Percentiles rank a stretch among this genome's conserved stretches.
Conservation (phyloP, 1,140 invertebrate species). For the Brachionus sp. region DNA sequence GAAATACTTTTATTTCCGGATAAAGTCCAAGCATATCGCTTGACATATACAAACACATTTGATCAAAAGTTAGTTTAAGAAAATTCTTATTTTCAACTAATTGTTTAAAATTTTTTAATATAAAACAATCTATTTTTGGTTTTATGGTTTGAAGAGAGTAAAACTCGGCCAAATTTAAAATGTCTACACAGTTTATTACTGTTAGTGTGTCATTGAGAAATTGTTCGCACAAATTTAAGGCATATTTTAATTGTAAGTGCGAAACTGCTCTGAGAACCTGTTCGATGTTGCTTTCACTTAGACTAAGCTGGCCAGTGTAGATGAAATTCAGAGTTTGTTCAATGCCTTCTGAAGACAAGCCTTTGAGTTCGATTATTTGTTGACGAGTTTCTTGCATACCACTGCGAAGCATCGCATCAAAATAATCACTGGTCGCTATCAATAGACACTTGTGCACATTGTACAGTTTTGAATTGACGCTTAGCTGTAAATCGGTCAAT, state of each 20-base stretch:
- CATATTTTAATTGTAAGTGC: constrained; percentile 55
- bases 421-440: constrained; percentile 21
- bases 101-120: constrained; percentile 11
- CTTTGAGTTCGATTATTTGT: constrained; percentile 53
- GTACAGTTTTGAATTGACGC: not conserved
- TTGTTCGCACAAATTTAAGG: constrained; percentile 56
- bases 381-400: constrained; percentile 48
- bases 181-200: constrained; percentile 56
- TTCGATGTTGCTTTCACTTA: constrained; percentile 55
- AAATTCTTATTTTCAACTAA: constrained; percentile 5
- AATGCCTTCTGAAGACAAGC: constrained; percentile 53
- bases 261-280: constrained; percentile 55
- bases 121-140: not conserved
- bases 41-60: not conserved
- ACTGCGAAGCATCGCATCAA: constrained; percentile 31
- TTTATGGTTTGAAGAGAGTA: constrained; percentile 50
- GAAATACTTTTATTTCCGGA: constrained; percentile 37
- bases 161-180: constrained; percentile 56
- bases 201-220: constrained; percentile 54
- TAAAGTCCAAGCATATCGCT: not conserved
- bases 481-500: not conserved
- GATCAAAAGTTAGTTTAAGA: constrained; percentile 22
- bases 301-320: constrained; percentile 52
- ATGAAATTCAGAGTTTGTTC: constrained; percentile 53
- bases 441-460: constrained; percentile 44